Evolutionary conservation across 2,888 invertebrate genomes (phyloP), one percentile per base, ranked within the genome.

Genomic region (Campopleginae sp.): DNA sequence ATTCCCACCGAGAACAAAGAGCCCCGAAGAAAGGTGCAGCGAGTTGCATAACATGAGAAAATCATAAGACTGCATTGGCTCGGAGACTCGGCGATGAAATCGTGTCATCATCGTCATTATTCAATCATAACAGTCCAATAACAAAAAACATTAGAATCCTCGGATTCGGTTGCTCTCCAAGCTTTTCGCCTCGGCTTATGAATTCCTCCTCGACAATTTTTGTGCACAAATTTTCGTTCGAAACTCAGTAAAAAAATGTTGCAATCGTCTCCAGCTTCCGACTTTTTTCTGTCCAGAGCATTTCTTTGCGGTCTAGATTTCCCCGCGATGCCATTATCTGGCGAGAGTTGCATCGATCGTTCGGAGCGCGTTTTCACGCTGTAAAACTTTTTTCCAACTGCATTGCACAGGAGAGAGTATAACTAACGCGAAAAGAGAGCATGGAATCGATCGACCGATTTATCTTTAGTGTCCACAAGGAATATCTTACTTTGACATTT

Each of bases 261-360:
- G 61, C 71, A 54, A 82, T 77, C 80, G 51, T 61, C 51, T 54
- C 44, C 48, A 61, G 61, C 74, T 77, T 70, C 85, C 76, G 71
- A 74, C 79, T 66, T 19, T 72, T 85, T 82, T 80, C 75, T 71
- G 65, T 77, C 71, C 48, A 71, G 46, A 77, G 46, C 51, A 76
- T 75, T 82, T 85, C n/a, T 82, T 82, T 72, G 76, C 72, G 85
- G 51, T 85, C 85, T 82, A 85, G 85, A 85, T 85, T 85, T 85
- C 85, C 68, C 76, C 72, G 71, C 51, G 72, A 72, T 82, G 82
- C 82, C 85, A 85, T 82, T 82, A 85, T 42, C 51, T 63, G 82
- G 82, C 48, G 82, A 85, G 85, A 85, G 85, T 80, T 33, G 42
- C 80, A 85, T 80, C 77, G 82, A 80, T 79, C 76, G 72, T 72